A percentile compares a stretch with the other conserved stretches of the same genome.
These are phyloP conservation scores for Cygnus buccinator DNA, from an alignment of 2,113 vertebrate species.

Conservation along the genomic window DNA sequence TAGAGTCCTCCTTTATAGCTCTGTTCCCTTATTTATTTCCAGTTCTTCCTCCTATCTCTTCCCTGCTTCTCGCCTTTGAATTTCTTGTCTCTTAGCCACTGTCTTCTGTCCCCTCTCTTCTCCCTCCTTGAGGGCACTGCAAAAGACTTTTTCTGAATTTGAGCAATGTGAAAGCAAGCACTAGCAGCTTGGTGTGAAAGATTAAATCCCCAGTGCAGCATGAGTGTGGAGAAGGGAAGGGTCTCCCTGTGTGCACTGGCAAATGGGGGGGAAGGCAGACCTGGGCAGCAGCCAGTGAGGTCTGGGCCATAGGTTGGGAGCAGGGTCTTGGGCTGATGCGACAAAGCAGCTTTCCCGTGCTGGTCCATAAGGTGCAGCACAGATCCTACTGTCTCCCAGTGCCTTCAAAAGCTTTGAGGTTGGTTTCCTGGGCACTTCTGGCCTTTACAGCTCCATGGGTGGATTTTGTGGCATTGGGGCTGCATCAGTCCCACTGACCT, in stretches of 20 bases:
- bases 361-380: not conserved
- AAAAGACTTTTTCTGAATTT: not conserved
- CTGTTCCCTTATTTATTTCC: not conserved
- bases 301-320: not conserved
- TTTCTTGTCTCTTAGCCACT: not conserved
- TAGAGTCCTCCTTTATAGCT: not conserved
- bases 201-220: rapidly evolving
- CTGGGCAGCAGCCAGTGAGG: not conserved
- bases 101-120: not conserved
- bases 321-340: not conserved
- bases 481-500: not conserved
- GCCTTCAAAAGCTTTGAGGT: not conserved
- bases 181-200: not conserved
- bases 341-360: not conserved
- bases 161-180: not conserved
- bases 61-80: not conserved
- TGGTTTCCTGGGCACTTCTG: not conserved
- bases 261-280: rapidly evolving
- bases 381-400: not conserved
- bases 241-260: not conserved
- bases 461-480: not conserved
- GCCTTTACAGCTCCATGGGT: not conserved
- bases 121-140: not conserved
- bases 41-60: not conserved
- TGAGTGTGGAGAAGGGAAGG: rapidly evolving